Evolutionary conservation across 2,113 vertebrate genomes (phyloP), one percentile per base, ranked within the genome.

Genomic region (Oceanites oceanicus): DNA sequence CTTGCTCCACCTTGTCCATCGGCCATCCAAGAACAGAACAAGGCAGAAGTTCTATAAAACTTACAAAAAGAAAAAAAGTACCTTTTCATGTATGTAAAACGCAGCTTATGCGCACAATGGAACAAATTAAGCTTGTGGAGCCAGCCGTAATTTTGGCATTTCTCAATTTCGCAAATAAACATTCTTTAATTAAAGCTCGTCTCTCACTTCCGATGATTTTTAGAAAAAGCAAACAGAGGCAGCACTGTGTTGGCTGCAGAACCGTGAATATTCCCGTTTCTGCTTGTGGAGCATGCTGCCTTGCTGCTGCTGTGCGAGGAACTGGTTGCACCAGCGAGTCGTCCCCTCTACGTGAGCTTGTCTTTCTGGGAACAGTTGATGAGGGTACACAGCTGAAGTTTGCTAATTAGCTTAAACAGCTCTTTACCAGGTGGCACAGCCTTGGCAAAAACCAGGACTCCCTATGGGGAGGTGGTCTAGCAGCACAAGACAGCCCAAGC

Each of bases 71-170:
- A 32, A 42, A 11, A n/a, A 29, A 23, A 8, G 5, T 30, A 18
- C 4, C 0, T 88, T 84, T 68, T 13, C 29, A 3, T 7, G 20
- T 71, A 16, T 21, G 49, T 10, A 45, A 92, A 92, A n/a, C 29
- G 56, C 6, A 1, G 8, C 5, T 53, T 61, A 11, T 52, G 27
- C 0, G 0, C 30, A 7, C 6, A 47, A 20, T 0, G 9, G 80
- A 72, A 29, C 15, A 50, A 87, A 53, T 49, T 19, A 9, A 52
- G 32, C 42, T 38, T 2, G 7, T 25, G 66, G 65, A 76, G 61
- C 47, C 47, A 56, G 40, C 40, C 2, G 0, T 2, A 16, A 50
- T 74, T 50, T 18, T 29, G 90, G 32, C 53, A 50, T 67, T 79
- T 75, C 76, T 81, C 34, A 65, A 29, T 32, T 62, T 72, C 21